These are phyloP conservation scores for Ophiodon elongatus DNA, from an alignment of 2,113 vertebrate genomes.

Conservation along the genomic window DNA sequence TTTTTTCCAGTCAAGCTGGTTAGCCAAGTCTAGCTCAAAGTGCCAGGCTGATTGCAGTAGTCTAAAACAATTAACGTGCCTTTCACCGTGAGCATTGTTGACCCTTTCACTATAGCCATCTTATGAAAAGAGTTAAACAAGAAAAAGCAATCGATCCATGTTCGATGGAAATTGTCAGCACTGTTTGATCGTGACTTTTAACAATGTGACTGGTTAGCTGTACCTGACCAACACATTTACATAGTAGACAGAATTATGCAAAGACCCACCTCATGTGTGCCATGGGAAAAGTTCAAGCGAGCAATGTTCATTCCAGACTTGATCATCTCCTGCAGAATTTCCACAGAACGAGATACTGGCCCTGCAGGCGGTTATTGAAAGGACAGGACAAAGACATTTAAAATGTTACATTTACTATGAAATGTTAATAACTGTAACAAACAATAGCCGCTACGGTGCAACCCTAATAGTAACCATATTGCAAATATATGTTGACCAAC, in stretches of 20 bases:
- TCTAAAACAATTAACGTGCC: neutral
- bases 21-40: neutral
- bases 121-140: neutral
- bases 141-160: slow-evolving; percentile 15
- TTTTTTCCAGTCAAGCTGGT: neutral
- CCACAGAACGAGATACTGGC: slow-evolving; percentile 94
- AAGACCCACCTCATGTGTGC: slow-evolving; percentile 91
- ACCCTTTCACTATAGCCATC: neutral
- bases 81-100: neutral
- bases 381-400: neutral
- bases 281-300: slow-evolving; percentile 98
- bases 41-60: slow-evolving; percentile 10
- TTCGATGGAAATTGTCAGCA: slow-evolving; percentile 20
- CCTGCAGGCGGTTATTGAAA: slow-evolving; percentile 79
- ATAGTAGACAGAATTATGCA: neutral
- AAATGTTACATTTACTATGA: neutral
- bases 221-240: neutral
- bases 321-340: slow-evolving; percentile 96
- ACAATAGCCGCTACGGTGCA: neutral
- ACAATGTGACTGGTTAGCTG: slow-evolving; percentile 7
- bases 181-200: slow-evolving; percentile 14
- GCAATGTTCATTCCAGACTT: slow-evolving; percentile 99
- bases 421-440: neutral
- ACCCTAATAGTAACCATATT: neutral
- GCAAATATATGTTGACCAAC: slow-evolving; percentile 78